Evolutionary conservation across 2,797 vertebrate genomes (phyloP).

Genomic region (Gadopsis marmoratus): DNA sequence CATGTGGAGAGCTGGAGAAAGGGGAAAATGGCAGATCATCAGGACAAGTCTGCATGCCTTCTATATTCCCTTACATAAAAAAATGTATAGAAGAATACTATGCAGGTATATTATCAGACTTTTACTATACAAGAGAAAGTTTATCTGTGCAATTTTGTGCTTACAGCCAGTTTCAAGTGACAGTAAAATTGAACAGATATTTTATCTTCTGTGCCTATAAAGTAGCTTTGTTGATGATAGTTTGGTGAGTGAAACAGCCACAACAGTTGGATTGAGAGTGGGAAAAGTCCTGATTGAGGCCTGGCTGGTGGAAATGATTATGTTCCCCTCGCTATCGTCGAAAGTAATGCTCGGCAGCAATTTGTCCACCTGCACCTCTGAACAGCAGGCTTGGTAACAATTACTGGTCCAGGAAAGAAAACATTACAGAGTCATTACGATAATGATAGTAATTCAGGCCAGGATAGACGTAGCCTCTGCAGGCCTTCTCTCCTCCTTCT

Average conservation of each 20-base stretch:
- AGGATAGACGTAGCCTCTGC: constrained; percentile 74
- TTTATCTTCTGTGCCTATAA: background rate
- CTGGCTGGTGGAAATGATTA: constrained; percentile 67
- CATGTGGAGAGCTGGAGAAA: constrained; percentile 25
- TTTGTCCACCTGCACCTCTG: constrained; percentile 84
- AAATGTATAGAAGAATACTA: background rate
- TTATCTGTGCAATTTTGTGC: background rate
- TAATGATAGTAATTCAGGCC: constrained; percentile 86
- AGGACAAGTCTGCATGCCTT: constrained; percentile 33
- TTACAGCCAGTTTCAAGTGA: background rate
- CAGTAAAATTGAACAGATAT: background rate
- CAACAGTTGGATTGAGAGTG: constrained; percentile 3
- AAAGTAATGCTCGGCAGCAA: constrained; percentile 75
- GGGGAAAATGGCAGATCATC: constrained; percentile 12
- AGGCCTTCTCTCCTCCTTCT: constrained; percentile 54
- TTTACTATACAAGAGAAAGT: background rate
- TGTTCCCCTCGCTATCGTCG: constrained; percentile 61
- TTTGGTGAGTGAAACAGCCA: background rate
- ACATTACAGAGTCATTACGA: constrained; percentile 86
- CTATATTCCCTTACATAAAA: background rate
- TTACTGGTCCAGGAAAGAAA: constrained; percentile 85
- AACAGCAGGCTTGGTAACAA: constrained; percentile 83
- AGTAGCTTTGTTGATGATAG: background rate
- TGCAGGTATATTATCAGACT: background rate
- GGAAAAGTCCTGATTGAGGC: constrained; percentile 43